phyloP scores from a whole-genome alignment of 2,888 invertebrate species.

The Stenodera caucasica region DNA sequence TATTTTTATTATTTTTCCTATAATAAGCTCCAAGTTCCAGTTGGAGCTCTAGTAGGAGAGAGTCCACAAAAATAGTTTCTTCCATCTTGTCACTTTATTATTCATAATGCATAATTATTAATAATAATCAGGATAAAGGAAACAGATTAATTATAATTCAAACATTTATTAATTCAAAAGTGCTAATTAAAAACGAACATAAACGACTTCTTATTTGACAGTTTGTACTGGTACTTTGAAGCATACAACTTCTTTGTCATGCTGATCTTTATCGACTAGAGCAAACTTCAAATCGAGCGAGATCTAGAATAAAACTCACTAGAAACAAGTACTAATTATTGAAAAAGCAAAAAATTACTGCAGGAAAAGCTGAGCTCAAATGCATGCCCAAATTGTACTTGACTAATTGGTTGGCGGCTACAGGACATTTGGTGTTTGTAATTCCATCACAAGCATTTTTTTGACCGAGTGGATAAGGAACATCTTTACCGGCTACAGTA shows the following conservation, averaged over 20 bases:
- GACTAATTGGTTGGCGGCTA: background rate
- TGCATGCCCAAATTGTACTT: background rate
- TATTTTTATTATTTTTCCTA: too few species aligned
- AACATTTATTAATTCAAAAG: background rate
- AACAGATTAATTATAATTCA: background rate
- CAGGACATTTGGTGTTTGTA: background rate
- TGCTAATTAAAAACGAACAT: background rate
- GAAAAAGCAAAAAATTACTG: background rate
- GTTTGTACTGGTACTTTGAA: background rate
- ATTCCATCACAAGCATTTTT: constrained; percentile 5
- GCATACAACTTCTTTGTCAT: background rate
- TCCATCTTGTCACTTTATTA: too few species aligned
- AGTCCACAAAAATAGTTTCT: too few species aligned
- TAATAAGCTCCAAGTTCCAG: too few species aligned
- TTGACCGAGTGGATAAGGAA: background rate
- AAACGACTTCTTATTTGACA: background rate
- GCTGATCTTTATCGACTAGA: background rate
- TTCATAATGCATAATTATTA: too few species aligned
- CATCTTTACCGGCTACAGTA: background rate
- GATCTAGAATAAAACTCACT: background rate
- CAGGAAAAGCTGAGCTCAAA: background rate
- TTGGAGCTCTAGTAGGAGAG: too few species aligned
- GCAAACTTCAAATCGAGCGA: background rate
- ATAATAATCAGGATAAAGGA: too few species aligned
- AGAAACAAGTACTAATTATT: too few species aligned